A percentile compares a stretch with the other conserved stretches of the same genome.
phyloP scores from a whole-genome alignment of 2,113 vertebrate genomes.

The Paradisaea rubra region DNA sequence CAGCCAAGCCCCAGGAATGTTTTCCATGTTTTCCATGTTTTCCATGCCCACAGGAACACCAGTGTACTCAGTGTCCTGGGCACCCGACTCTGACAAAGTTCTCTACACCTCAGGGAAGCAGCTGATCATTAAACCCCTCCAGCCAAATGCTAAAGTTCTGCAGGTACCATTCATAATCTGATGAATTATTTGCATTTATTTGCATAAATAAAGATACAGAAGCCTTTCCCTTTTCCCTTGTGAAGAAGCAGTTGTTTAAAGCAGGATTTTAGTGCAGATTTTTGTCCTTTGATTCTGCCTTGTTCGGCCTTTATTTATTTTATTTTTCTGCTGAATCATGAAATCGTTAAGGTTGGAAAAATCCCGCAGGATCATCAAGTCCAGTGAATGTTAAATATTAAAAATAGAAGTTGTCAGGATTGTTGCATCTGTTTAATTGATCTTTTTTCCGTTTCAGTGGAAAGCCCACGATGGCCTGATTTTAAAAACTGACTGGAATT shows the following conservation, averaged over 20 bases:
- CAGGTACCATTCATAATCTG: conserved; percentile 76
- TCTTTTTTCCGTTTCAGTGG: conserved; percentile 76
- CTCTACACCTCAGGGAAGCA: conserved; percentile 89
- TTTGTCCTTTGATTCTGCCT: not conserved
- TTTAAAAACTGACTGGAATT: conserved; percentile 95
- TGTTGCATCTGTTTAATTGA: not conserved
- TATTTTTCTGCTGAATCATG: not conserved
- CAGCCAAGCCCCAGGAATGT: not conserved
- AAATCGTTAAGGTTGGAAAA: rapidly evolving
- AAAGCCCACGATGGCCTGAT: conserved; percentile 94
- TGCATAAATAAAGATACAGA: not conserved
- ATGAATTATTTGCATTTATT: not conserved
- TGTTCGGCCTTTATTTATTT: not conserved
- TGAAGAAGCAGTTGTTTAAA: not conserved
- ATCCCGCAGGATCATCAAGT: not conserved
- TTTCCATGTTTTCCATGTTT: not conserved
- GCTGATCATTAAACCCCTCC: conserved; percentile 91
- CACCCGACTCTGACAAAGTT: conserved; percentile 90
- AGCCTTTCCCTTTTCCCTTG: not conserved
- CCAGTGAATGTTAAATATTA: not conserved
- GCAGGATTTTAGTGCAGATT: not conserved
- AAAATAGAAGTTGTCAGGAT: not conserved
- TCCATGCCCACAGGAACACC: conserved; percentile 75
- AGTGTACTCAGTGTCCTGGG: conserved; percentile 93
- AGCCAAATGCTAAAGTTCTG: conserved; percentile 87